These are phyloP conservation scores for Gymnogyps californianus DNA, from an alignment of 2,113 vertebrate species.

Conservation along the genomic window DNA sequence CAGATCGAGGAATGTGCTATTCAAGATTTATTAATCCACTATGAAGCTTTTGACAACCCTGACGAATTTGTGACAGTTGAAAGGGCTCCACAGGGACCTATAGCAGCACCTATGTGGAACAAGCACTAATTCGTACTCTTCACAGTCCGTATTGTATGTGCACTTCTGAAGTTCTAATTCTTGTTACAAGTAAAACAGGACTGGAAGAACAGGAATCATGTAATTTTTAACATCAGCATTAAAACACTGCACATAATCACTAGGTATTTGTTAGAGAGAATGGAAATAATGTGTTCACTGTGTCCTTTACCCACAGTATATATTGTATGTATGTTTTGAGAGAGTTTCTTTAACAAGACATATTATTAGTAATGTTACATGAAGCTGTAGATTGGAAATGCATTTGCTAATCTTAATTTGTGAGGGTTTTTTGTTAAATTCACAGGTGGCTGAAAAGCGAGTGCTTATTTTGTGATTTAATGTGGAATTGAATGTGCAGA, in stretches of 20 bases:
- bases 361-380: constrained; percentile 39
- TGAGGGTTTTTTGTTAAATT: constrained; percentile 36
- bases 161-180: neutral
- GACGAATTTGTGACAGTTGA: constrained; percentile 93
- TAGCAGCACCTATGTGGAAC: constrained; percentile 92
- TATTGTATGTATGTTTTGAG: constrained; percentile 45
- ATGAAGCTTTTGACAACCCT: constrained; percentile 87
- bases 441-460: neutral
- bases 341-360: constrained; percentile 21
- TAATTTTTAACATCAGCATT: constrained; percentile 33
- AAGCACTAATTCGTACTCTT: constrained; percentile 79
- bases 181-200: neutral
- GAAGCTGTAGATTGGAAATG: constrained; percentile 14
- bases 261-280: constrained; percentile 10
- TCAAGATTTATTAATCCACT: constrained; percentile 89
- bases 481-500: constrained; percentile 30
- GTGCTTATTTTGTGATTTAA: constrained; percentile 23
- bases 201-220: neutral
- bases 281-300: constrained; percentile 18
- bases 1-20: constrained; percentile 95
- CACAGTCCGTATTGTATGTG: neutral
- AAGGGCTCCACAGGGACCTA: constrained; percentile 85
- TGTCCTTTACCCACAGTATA: constrained; percentile 4
- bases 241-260: constrained; percentile 16
- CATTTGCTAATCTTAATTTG: neutral